Evolutionary conservation across 2,888 invertebrate genomes (phyloP), one percentile per base, ranked within the genome.

Genomic region (Ariolimax columbianus): DNA sequence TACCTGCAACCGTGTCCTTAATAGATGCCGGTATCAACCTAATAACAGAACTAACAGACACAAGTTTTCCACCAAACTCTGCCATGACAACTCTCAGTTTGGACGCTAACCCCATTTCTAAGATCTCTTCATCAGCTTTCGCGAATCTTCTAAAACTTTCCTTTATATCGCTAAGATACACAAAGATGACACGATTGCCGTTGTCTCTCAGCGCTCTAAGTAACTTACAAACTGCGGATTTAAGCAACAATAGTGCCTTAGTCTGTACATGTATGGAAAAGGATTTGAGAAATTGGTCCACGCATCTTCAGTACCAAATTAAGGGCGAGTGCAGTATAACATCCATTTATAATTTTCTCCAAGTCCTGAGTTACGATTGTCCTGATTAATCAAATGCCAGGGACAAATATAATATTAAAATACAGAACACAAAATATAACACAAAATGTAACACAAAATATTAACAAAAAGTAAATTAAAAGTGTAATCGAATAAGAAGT

Each of bases 191-290:
- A 0, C 26, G 81, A 26, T 30, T 81, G 6, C 81, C 81, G 26
- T 51, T 72, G 51, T 30, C 81, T 26, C 40, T 82, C 38, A 30
- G 6, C 14, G 30, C 26, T 23, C 59, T 82, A 26, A 63, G 63
- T 26, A 43, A 30, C 1, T 26, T 75, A 30, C 0, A 17, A 38
- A 26, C 0, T 51, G 0, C 63, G 0, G 33, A 75, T 0, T n/a
- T 75, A 40, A 30, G 26, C 9, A 2, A 19, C 0, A 82, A 59
- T 11, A 1, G 33, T 33, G 30, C 14, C 26, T 30, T 81, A 30
- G 55, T 47, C 2, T 81, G 81, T 33, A 81, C 81, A 3, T 81
- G 81, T n/a, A 0, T 70, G 11, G 81, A 81, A 19, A 72, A 70
- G 9, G 26, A 3, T 51, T 51, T 81, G 36, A 1, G 43, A 26